Base-by-base conservation (phyloP, 2,113 vertebrate genomes). In the Lagopus leucura region DNA sequence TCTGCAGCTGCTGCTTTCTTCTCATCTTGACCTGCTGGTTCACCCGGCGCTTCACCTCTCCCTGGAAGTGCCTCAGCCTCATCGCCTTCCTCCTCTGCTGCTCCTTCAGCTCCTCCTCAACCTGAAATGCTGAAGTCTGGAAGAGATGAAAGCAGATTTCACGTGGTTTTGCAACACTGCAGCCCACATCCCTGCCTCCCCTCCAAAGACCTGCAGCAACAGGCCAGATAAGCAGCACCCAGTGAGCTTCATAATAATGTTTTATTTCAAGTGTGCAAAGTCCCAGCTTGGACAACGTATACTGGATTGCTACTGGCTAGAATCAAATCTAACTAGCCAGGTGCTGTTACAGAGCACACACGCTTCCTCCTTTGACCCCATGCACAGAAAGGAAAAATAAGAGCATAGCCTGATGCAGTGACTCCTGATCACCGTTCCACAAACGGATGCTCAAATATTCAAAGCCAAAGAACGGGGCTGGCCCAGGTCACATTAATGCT, bases 41-140 rank as follows among this genome's bases (percentile, higher is more conserved):
- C 95, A 99, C 98, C 32, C 99, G 97, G 58, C 77, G 96, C 94
- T 97, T 98, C 67, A 99, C 99, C 93, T 98, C 96, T 10, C 96
- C 97, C 92, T 99, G 99, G 97, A 99, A 99, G 7, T 78, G 96
- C 16, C 93, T 97, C 73, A 99, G 97, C 45, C 88, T 96, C 79
- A 98, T 98, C 38, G 98, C 97, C 64, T 98, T 98, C 93, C 92
- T 81, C 74, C 52, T 95, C 40, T 96, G 95, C 36, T 95, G 97
- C 48, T 98, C 97, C 87, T 96, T 96, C 88, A 98, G 95, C 57
- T 98, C 94, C 97, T 98, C 96, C 93, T 99, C 98, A 17, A 99
- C 97, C 19, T 88, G 67, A 43, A 55, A 64, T 1, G 98, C 99
- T 1, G 97, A 97, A 22, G 93, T 85, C 99, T 99, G 88, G 52